A percentile compares a stretch with the other conserved stretches of the same genome.
Evolutionary conservation across 1,140 invertebrate genomes (phyloP).

Genomic region (Cotesia chilonis): DNA sequence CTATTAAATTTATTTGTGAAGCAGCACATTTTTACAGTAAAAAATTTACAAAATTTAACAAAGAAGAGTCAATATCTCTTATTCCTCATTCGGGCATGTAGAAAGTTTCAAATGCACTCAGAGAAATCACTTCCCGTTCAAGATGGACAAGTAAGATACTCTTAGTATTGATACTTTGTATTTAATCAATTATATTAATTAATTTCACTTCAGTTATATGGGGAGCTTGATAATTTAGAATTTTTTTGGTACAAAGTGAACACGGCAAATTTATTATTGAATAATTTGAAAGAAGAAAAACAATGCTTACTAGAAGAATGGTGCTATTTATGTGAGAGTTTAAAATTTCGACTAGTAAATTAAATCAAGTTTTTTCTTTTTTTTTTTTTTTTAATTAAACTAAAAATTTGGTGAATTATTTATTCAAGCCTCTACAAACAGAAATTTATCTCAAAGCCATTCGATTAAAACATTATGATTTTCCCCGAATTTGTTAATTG

Average conservation of each 20-base stretch:
- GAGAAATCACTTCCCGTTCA: slow-evolving; percentile 46
- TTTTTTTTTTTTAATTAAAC: not conserved
- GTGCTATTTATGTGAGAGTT: slow-evolving; percentile 30
- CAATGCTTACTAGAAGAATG: slow-evolving; percentile 35
- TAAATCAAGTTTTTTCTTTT: not conserved
- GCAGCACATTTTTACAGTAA: slow-evolving; percentile 45
- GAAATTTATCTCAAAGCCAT: not conserved
- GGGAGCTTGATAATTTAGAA: slow-evolving; percentile 33
- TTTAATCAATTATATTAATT: not conserved
- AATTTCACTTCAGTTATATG: slow-evolving; percentile 32
- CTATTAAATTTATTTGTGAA: slow-evolving; percentile 44
- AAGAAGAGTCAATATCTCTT: slow-evolving; percentile 42
- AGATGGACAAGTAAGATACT: slow-evolving; percentile 9
- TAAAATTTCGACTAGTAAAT: slow-evolving; percentile 36
- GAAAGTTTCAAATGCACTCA: slow-evolving; percentile 52
- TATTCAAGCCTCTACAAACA: slow-evolving; percentile 32
- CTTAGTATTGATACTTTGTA: no score
- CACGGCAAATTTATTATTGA: slow-evolving; percentile 19
- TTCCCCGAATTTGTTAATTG: no score
- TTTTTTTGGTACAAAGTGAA: slow-evolving; percentile 45
- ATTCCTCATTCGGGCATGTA: slow-evolving; percentile 46
- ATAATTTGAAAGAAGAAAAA: slow-evolving; percentile 37
- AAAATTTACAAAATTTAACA: slow-evolving; percentile 40
- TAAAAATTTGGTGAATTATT: not conserved
- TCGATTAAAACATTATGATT: no score